Percentiles rank a stretch among this genome's conserved stretches.
Conservation (phyloP, 1,140 invertebrate species). For the Drosophila malerkotliana region DNA sequence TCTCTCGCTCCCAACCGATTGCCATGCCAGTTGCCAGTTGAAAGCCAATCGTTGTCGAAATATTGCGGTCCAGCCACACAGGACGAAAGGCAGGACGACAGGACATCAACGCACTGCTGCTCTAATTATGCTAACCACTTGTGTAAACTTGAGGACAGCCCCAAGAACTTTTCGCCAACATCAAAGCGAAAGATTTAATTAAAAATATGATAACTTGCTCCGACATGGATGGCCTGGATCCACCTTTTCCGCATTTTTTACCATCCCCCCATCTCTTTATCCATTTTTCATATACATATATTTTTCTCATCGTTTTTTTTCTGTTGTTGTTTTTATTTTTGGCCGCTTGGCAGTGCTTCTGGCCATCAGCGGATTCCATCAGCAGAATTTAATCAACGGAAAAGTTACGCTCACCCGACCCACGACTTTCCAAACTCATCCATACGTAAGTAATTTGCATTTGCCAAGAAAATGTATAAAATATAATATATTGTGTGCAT, state of each 20-base stretch:
- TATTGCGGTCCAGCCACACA: conserved; percentile 8
- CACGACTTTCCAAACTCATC: conserved; percentile 44
- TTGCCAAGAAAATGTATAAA: conserved; percentile 9
- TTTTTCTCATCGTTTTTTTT: neutral
- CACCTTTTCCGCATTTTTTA: conserved; percentile 10
- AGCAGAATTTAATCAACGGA: conserved; percentile 69
- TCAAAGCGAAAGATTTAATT: conserved; percentile 76
- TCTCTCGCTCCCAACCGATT: neutral
- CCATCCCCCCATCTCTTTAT: too few relatives aligned
- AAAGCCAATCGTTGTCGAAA: conserved; percentile 24
- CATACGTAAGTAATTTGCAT: conserved; percentile 75
- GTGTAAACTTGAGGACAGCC: conserved; percentile 28
- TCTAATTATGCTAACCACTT: conserved; percentile 52
- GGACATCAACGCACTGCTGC: conserved; percentile 3
- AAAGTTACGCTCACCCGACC: conserved; percentile 14
- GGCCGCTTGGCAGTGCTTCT: conserved; percentile 31
- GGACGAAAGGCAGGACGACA: neutral
- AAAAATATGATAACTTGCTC: conserved; percentile 73
- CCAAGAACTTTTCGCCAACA: conserved; percentile 36
- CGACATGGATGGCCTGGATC: neutral
- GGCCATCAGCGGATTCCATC: conserved; percentile 58
- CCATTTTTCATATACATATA: neutral
- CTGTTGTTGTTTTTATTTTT: conserved; percentile 16
- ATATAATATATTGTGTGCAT: conserved; percentile 16
- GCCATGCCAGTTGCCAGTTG: neutral